Evolutionary conservation across 2,113 vertebrate genomes (phyloP), one percentile per base, ranked within the genome.

Genomic region (Erpornis zantholeuca): DNA sequence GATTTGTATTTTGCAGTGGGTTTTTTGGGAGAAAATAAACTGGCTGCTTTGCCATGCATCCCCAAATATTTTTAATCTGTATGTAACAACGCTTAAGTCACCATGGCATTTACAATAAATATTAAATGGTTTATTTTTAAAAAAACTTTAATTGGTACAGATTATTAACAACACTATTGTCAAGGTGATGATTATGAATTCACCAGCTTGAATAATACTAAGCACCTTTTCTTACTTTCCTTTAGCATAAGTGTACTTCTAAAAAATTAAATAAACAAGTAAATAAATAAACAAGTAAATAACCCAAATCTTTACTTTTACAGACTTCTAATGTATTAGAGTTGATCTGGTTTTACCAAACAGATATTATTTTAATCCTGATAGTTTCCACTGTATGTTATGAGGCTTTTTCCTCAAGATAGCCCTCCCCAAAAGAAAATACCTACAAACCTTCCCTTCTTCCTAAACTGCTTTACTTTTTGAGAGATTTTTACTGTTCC

Each of bases 101-200:
- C 85, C 52, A 78, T 36, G 59, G 91, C 77, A 96, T 96, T 97
- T 97, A 96, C 69, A 97, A 94, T 84, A 97, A 92, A 92, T 95
- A 96, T 68, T 95, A 97, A 95, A 73, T 89, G 60, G 23, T 94
- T 95, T 95, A 75, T 90, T 96, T 96, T 97, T 97, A 45, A 86
- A 91, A 94, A 75, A 82, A 92, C 47, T 97, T 96, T 96, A 97
- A 95, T 95, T 97, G 86, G n/a, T 88, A 97, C 36, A 84, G 79
- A 95, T 90, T 97, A 92, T 96, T 96, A 97, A 85, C 42, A 91
- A 19, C 40, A 66, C 33, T 91, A 15, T 69, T 80, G 75, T 79
- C 89, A 94, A 60, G 69, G 56, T 96, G 86, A n/a, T 2, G 6
- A 65, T 96, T 88, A 87, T 82, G 16, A 42, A 19, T 68, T 96